Evolutionary conservation across 2,113 vertebrate species (phyloP), one percentile per base, ranked within the genome.

Genomic region (Oreotrochilus melanogaster): DNA sequence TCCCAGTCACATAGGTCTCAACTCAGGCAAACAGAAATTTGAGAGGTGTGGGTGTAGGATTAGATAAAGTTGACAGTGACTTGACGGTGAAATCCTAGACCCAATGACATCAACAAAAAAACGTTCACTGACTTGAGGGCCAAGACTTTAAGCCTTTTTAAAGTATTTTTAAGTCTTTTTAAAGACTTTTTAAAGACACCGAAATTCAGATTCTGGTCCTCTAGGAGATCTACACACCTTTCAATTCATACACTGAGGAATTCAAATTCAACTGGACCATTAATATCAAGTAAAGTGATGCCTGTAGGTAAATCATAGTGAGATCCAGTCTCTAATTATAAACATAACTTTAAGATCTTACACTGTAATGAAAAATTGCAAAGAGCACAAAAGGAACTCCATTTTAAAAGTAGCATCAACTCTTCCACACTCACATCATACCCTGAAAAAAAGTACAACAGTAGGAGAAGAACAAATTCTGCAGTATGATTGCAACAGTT

Each of bases 61-160:
- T 86, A 96, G 78, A 94, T 82, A 96, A 96, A 95, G 95, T 95
- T 95, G 95, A 96, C 54, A 79, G 92, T 15, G 79, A 78, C 79
- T 88, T 6, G 7, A 90, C 35, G 56, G 75, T 95, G 96, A 96
- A 96, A 97, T 35, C 58, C 72, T 86, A 97, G 48, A 79, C 57
- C 65, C 37, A 35, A 21, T 92, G 93, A 97, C 90, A 96, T 96
- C 90, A 96, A 78, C 61, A 86, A 82, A 92, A 96, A 94, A 96
- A 66, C 82, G 88, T 75, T 62, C 48, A 64, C 43, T 45, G 31
- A 64, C 75, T 64, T 13, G 9, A 70, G 35, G 43, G 92, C 69
- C 65, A 96, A 93, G 39, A 88, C 39, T 62, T 82, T 85, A 78
- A 82, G 62, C 25, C 31, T 58, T 39, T 39, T 39, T 12, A 39